Percentiles rank a stretch among this genome's conserved stretches.
phyloP scores from a whole-genome alignment of 2,797 vertebrate species.

The Galagoides demidoff region DNA sequence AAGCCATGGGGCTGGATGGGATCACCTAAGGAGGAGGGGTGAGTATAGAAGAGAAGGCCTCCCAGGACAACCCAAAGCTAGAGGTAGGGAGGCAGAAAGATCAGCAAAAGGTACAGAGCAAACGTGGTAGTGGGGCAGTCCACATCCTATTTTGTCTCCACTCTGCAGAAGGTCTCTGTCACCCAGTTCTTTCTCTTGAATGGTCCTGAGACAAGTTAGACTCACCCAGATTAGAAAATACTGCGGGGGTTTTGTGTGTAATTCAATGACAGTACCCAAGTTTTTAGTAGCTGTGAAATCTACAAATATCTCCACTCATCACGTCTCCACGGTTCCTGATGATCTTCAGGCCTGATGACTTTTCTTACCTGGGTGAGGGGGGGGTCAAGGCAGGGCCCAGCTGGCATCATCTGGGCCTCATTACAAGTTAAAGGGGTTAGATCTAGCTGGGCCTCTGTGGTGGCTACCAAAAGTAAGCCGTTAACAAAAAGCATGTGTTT shows the following conservation, averaged over 20 bases:
- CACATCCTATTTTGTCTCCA: rapidly evolving
- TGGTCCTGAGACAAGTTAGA: background rate
- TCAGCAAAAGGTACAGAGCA: background rate
- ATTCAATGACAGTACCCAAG: background rate
- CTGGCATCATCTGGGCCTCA: background rate
- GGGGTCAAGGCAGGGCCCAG: background rate
- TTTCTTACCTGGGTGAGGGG: background rate
- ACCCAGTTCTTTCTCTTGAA: background rate
- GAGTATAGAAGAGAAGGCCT: background rate
- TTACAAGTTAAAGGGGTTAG: background rate
- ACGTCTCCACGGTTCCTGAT: background rate
- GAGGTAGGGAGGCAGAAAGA: background rate
- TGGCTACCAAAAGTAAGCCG: background rate
- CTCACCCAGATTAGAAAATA: background rate
- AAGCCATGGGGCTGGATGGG: background rate
- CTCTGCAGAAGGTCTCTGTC: background rate
- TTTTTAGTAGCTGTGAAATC: background rate
- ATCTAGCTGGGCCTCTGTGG: background rate
- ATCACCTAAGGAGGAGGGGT: background rate
- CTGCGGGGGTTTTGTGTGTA: background rate
- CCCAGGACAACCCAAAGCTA: background rate
- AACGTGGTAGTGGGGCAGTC: background rate
- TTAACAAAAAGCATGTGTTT: background rate
- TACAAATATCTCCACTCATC: background rate
- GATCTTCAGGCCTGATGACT: background rate